Evolutionary conservation across 2,113 vertebrate genomes (phyloP).

Genomic region (Muntiacus reevesi): DNA sequence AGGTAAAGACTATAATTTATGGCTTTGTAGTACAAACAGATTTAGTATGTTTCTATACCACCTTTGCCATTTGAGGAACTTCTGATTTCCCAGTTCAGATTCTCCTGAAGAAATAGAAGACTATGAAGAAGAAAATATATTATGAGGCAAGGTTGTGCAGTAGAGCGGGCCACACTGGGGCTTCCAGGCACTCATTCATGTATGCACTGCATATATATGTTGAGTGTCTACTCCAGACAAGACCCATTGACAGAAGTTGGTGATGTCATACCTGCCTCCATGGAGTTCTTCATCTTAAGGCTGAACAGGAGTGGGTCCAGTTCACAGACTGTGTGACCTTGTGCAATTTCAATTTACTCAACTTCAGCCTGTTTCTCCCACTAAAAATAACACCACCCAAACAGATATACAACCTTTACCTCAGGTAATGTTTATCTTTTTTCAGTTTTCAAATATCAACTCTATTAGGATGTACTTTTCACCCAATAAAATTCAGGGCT

Average conservation of each 20-base stretch:
- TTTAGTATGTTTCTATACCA: not conserved
- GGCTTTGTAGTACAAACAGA: not conserved
- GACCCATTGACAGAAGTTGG: not conserved
- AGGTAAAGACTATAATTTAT: not conserved
- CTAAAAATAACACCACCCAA: not conserved
- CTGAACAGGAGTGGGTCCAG: not conserved
- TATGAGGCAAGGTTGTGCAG: not conserved
- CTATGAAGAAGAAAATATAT: not conserved
- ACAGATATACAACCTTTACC: not conserved
- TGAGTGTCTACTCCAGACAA: accelerated
- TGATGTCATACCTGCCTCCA: too few relatives aligned
- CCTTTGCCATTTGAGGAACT: not conserved
- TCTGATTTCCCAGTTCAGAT: not conserved
- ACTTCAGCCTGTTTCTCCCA: not conserved
- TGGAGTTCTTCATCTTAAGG: not conserved
- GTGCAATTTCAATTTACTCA: not conserved
- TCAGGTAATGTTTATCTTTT: not conserved
- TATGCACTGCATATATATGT: not conserved
- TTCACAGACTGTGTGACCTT: not conserved
- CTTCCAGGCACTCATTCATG: not conserved
- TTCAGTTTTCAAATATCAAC: not conserved
- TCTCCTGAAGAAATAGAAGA: not conserved
- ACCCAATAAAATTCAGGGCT: not conserved
- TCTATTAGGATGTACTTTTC: not conserved
- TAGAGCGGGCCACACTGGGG: not conserved